Conservation (phyloP, 2,113 vertebrate species). For the Aix galericulata region DNA sequence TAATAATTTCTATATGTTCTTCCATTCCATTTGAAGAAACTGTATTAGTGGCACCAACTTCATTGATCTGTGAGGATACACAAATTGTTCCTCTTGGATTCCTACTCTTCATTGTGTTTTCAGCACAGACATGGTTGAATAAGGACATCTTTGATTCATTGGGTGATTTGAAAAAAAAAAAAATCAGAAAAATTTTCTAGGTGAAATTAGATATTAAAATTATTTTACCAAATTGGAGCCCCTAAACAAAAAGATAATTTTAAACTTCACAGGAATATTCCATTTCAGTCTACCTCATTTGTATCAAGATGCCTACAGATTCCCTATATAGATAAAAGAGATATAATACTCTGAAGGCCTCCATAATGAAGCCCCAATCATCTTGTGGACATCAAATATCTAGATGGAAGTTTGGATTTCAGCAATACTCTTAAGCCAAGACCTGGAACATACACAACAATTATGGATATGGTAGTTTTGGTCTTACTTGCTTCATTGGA, state of each 20-base stretch:
- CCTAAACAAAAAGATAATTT: neutral
- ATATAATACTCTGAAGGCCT: neutral
- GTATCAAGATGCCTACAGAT: neutral
- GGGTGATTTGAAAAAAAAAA: neutral
- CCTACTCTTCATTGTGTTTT: neutral
- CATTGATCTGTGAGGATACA: neutral
- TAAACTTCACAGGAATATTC: neutral
- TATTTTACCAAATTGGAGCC: neutral
- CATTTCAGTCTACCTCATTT: neutral
- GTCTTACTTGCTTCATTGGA: neutral
- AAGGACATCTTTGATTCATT: neutral
- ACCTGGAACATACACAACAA: neutral
- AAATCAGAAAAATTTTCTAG: neutral
- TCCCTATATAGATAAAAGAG: neutral
- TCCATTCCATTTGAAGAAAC: neutral
- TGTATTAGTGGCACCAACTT: neutral
- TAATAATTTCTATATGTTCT: neutral
- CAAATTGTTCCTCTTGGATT: fast-evolving
- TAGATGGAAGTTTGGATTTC: neutral
- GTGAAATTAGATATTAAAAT: neutral
- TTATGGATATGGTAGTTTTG: neutral
- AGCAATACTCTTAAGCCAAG: neutral
- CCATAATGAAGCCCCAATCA: neutral
- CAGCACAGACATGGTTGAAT: neutral
- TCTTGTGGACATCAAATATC: neutral